Evolutionary conservation across 2,113 vertebrate genomes (phyloP), one percentile per base, ranked within the genome.

Genomic region (Procavia capensis): DNA sequence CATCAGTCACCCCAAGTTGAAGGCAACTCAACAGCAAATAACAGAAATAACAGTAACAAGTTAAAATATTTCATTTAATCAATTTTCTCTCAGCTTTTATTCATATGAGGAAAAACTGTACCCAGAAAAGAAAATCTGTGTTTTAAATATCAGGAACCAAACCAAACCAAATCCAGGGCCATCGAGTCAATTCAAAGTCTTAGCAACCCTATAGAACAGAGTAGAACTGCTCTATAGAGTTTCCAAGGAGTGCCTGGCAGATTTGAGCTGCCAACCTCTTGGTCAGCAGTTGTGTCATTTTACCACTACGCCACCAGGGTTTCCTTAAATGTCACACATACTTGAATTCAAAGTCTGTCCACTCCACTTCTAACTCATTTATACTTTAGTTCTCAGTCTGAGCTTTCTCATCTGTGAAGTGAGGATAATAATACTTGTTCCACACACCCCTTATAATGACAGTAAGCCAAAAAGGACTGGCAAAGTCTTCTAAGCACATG

Each of bases 71-170:
- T 90, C 70, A 61, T 41, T 87, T 84, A 84, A 90, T 80, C 93
- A 81, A 59, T 66, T 92, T 79, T 34, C 39, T 31, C 34, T 90
- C 64, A 76, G 39, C 64, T 90, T 95, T 92, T 85, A 91, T 95
- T 74, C 78, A 57, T 16, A 29, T 24, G n/a, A 24, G 19, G n/a
- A 45, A 63, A 68, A 50, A 66, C 4, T 20, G 2, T n/a, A 90
- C n/a, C 59, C 29, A 79, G 70, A 76, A 90, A 84, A 88, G 59
- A 45, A 84, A 95, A 75, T 11, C 17, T 84, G 22, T 64, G 64
- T 87, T 75, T 81, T 89, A 72, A 92, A 93, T 45, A 13, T 13
- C 11, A 54, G 50, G n/a, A n/a, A n/a, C n/a, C n/a, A n/a, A n/a
- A n/a, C n/a, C n/a, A n/a, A n/a, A n/a, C n/a, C n/a, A n/a, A n/a